phyloP scores from a whole-genome alignment of 2,888 invertebrate genomes.

The Aspidiotus rigidus region DNA sequence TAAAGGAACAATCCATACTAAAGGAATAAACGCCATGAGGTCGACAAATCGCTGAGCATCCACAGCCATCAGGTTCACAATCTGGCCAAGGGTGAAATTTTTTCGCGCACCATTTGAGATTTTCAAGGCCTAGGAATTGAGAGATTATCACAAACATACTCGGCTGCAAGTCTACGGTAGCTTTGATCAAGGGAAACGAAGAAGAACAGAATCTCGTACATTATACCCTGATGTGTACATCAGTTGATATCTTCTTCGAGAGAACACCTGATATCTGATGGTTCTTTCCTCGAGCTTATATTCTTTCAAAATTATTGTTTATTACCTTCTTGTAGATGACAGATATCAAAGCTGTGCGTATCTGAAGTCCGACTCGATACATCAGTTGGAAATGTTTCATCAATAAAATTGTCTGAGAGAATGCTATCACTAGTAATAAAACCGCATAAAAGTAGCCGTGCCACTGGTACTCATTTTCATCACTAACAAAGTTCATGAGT shows the following conservation, averaged over 20 bases:
- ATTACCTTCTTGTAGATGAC: conserved; percentile 48
- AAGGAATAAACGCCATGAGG: conserved; percentile 45
- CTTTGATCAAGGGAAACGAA: too few relatives aligned
- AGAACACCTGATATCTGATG: too few relatives aligned
- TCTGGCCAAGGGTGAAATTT: conserved; percentile 46
- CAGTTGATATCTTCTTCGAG: too few relatives aligned
- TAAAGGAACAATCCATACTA: conserved; percentile 48
- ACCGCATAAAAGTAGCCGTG: conserved; percentile 51
- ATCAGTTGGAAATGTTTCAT: conserved; percentile 50
- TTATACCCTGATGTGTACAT: too few relatives aligned
- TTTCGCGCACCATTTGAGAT: conserved; percentile 44
- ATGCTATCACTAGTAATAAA: conserved; percentile 47
- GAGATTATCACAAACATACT: not conserved
- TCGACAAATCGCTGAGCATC: conserved; percentile 47
- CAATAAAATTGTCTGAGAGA: conserved; percentile 48
- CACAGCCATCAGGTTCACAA: conserved; percentile 48
- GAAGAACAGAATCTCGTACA: too few relatives aligned
- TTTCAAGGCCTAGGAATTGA: conserved; percentile 40
- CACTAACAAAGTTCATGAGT: conserved; percentile 9
- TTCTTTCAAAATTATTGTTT: too few relatives aligned
- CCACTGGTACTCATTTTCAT: conserved; percentile 44
- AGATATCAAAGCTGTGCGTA: conserved; percentile 48
- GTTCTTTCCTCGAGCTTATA: too few relatives aligned
- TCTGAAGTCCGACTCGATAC: conserved; percentile 50
- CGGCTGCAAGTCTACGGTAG: too few relatives aligned